Base-by-base conservation (phyloP, 2,113 vertebrate species). In the Limnothrissa miodon region DNA sequence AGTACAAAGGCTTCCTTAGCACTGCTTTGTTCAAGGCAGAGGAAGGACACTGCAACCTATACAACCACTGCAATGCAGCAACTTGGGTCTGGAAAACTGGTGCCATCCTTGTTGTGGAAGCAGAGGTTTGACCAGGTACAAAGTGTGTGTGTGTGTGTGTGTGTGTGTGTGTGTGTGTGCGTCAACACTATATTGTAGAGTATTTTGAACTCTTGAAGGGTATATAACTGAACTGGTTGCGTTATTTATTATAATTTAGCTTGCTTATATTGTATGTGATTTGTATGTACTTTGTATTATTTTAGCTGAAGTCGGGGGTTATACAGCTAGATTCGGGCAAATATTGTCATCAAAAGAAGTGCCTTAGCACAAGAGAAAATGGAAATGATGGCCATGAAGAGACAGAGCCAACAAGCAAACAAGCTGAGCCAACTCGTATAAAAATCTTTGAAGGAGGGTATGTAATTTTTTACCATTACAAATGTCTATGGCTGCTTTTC, bases 361-460 rank as follows among this genome's bases (percentile, higher is more conserved):
- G 96, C 74, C 96, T 92, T 87, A 94, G 92, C 88, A 93, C 95
- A 83, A 97, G 97, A 94, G 97, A 98, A 84, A 96, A 95, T 88
- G 95, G 95, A 39, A 99, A 98, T 93, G 97, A 97, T 92, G 98
- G 98, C 88, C 94, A 96, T 87, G 96, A 94, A 86, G 97, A 99
- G 89, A 98, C 98, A 94, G 98, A 98, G 86, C 94, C 95, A 82
- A 93, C 95, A 78, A 90, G 94, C 92, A 99, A 98, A 92, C 96
- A 94, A 92, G 89, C 94, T 45, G 98, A 99, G 92, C 97, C 97
- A 81, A 95, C 97, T 83, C 95, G 98, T 88, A 97, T 99, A 93
- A 99, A 98, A 96, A 99, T 99, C 94, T 99, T 99, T 93, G 98
- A 99, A 95, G 98, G 98, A 94, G 98, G 98, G 98, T 99, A 96